Conservation (phyloP, 2,797 vertebrate species). For the Anableps anableps region DNA sequence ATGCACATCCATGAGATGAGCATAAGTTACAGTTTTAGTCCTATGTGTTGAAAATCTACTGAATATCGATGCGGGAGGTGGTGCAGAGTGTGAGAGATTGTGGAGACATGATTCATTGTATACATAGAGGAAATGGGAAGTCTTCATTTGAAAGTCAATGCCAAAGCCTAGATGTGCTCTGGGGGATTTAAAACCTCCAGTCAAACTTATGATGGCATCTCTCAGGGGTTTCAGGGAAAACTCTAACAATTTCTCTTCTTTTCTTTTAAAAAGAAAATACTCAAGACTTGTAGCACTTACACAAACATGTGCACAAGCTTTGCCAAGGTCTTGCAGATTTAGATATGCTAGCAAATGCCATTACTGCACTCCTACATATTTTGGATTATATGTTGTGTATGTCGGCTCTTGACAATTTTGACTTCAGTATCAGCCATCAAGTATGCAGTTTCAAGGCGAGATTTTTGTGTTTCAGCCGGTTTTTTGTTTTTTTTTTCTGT, state of each 20-base stretch:
- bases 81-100: conserved; percentile 53
- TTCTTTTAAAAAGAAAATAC: conserved; percentile 35
- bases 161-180: conserved; percentile 63
- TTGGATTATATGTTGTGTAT: not conserved
- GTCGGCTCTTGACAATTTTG: not conserved
- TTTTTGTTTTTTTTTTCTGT: conserved; percentile 10
- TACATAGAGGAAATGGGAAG: conserved; percentile 71
- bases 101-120: conserved; percentile 74
- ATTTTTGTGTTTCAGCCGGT: not conserved
- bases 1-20: not conserved
- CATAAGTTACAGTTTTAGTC: conserved; percentile 31
- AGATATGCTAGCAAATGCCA: not conserved
- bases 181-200: conserved; percentile 67
- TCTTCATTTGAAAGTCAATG: conserved; percentile 83
- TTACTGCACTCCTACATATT: not conserved
- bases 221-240: conserved; percentile 45
- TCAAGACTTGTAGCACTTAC: conserved; percentile 7
- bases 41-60: conserved; percentile 46
- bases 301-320: not conserved
- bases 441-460: not conserved
- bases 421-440: not conserved
- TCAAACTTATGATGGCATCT: conserved; percentile 71
- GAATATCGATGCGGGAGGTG: conserved; percentile 36
- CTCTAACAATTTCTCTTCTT: conserved; percentile 35
- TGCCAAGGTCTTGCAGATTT: not conserved